Evolutionary conservation across 2,888 invertebrate genomes (phyloP).

Genomic region (Tetragnatha montana): DNA sequence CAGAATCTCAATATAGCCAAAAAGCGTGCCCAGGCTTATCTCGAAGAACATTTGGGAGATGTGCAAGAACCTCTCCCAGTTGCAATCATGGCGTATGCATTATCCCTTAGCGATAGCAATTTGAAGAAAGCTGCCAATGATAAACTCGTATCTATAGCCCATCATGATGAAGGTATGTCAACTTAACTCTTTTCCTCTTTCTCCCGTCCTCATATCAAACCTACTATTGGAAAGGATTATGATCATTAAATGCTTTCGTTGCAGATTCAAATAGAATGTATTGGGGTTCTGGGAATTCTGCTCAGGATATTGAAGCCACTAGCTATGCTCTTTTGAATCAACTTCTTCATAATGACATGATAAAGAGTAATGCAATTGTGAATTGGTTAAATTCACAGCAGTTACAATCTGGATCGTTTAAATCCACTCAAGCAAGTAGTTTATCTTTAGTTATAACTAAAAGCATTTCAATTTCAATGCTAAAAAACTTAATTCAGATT

Average conservation of each 20-base stretch:
- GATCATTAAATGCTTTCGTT: background rate
- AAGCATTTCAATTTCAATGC: background rate
- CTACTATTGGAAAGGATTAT: background rate
- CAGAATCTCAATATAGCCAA: conserved; percentile 50
- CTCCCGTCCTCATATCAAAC: too few species aligned
- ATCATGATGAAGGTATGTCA: conserved; percentile 47
- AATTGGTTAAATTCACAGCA: conserved; percentile 74
- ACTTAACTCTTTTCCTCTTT: background rate
- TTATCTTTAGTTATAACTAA: background rate
- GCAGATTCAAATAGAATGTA: conserved; percentile 50
- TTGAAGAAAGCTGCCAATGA: conserved; percentile 54
- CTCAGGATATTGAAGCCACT: conserved; percentile 73
- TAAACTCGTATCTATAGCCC: conserved; percentile 44
- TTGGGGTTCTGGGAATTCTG: conserved; percentile 34
- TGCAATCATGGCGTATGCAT: conserved; percentile 72
- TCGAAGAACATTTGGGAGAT: conserved; percentile 52
- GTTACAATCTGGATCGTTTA: conserved; percentile 75
- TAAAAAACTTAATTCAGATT: background rate
- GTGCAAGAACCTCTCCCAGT: conserved; percentile 68
- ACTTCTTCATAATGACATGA: conserved; percentile 57
- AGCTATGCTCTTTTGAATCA: conserved; percentile 71
- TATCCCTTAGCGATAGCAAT: conserved; percentile 63
- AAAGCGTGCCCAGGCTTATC: conserved; percentile 48
- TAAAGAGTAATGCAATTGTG: conserved; percentile 72
- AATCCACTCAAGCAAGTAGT: conserved; percentile 73